phyloP scores from a whole-genome alignment of 92 coral and sea anemone genomes.

The Umimayanthus kanabou region DNA sequence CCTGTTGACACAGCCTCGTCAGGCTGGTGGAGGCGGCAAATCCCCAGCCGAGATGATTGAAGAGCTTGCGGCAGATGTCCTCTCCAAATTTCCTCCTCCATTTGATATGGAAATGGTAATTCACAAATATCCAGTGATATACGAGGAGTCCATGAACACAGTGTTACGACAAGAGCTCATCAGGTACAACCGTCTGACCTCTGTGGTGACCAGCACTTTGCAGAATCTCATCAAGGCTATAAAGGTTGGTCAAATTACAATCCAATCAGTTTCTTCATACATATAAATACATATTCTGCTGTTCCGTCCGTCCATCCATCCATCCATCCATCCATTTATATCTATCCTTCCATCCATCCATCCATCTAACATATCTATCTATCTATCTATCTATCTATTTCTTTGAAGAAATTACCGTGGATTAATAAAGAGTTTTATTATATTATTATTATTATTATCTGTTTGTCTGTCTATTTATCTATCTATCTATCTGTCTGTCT shows the following conservation, averaged over 20 bases:
- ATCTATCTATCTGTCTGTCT: no score
- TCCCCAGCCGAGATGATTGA: slow-evolving; percentile 97
- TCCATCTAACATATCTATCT: no score
- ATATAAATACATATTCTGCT: background rate
- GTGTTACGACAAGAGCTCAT: slow-evolving; percentile 96
- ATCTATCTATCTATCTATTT: no score
- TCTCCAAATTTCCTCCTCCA: slow-evolving; percentile 94
- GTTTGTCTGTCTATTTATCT: no score
- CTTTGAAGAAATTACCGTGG: no score
- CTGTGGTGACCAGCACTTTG: slow-evolving; percentile 84
- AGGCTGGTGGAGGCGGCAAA: slow-evolving; percentile 98
- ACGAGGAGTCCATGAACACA: slow-evolving; percentile 98
- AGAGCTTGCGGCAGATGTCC: slow-evolving; percentile 91
- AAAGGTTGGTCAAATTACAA: slow-evolving; percentile 62
- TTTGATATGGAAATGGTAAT: slow-evolving; percentile 95
- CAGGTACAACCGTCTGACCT: slow-evolving; percentile 92
- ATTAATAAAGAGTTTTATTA: no score
- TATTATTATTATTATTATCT: no score
- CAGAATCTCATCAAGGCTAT: slow-evolving; percentile 93
- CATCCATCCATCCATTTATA: no score
- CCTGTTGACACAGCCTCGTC: slow-evolving; percentile 95
- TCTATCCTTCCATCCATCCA: no score
- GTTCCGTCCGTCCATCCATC: no score
- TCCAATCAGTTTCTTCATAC: background rate
- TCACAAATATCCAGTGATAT: slow-evolving; percentile 89